Percentiles rank a stretch among this genome's conserved stretches.
phyloP scores from a whole-genome alignment of 1,140 invertebrate genomes.

The Drosophila quadrilineata region DNA sequence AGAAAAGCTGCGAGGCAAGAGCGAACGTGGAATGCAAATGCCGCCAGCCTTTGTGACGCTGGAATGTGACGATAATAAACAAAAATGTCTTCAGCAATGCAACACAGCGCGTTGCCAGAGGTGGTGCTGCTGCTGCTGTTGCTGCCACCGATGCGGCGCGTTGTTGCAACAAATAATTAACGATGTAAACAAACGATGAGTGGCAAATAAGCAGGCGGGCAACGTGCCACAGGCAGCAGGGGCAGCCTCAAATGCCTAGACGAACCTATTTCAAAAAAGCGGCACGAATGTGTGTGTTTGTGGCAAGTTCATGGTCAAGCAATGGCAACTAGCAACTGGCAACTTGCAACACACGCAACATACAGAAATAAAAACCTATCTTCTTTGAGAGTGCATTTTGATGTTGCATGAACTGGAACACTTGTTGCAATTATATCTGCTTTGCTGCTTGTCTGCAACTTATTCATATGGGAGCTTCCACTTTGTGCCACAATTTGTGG shows the following conservation, averaged over 20 bases:
- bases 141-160: too few species aligned
- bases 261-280: too few species aligned
- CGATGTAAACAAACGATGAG: conserved; percentile 40
- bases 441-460: background rate
- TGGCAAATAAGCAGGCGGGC: conserved; percentile 14
- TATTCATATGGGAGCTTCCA: too few species aligned
- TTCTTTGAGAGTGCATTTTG: conserved; percentile 2
- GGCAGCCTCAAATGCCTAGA: conserved; percentile 18
- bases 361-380: too few species aligned
- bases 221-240: conserved; percentile 3
- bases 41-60: conserved; percentile 15
- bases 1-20: conserved; percentile 1
- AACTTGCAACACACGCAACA: conserved; percentile 15
- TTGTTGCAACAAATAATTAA: conserved; percentile 29
- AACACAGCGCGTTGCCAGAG: background rate
- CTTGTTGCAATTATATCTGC: conserved; percentile 34
- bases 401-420: conserved; percentile 41
- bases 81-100: conserved; percentile 21
- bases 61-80: conserved; percentile 43
- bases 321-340: conserved; percentile 11
- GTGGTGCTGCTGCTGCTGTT: background rate
- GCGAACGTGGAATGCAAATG: conserved; percentile 14
- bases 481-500: conserved; percentile 4
- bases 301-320: conserved; percentile 57
- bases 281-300: background rate